Evolutionary conservation across 2,888 invertebrate genomes (phyloP).

Genomic region (Dryobota labecula): DNA sequence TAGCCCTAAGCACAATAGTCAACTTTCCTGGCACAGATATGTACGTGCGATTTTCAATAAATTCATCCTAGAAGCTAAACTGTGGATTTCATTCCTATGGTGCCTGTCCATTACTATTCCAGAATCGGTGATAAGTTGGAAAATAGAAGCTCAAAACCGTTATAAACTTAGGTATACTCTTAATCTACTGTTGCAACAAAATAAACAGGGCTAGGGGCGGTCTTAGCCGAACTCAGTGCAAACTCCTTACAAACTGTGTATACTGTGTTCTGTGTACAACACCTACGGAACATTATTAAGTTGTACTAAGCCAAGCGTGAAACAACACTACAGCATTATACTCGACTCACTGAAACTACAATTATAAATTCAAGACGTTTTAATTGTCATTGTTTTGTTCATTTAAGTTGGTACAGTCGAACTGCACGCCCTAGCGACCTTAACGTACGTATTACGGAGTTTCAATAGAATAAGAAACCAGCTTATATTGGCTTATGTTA

Average conservation of each 20-base stretch:
- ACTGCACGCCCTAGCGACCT: background rate
- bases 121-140: constrained; percentile 5
- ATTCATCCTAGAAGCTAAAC: background rate
- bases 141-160: constrained; percentile 6
- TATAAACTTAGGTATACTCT: constrained; percentile 14
- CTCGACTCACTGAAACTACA: constrained; percentile 30
- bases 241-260: constrained; percentile 36
- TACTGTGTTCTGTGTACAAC: constrained; percentile 18
- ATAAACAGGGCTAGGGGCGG: constrained; percentile 26
- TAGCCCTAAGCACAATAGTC: background rate
- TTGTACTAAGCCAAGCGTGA: constrained; percentile 44
- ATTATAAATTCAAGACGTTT: constrained; percentile 24
- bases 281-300: constrained; percentile 50
- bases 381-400: constrained; percentile 20
- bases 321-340: constrained; percentile 34
- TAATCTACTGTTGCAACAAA: constrained; percentile 28
- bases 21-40: background rate
- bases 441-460: background rate
- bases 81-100: background rate
- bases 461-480: background rate
- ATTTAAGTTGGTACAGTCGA: background rate
- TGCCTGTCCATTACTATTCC: background rate
- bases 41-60: background rate
- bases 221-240: constrained; percentile 26
- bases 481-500: too few relatives aligned